Conservation (phyloP, 2,113 vertebrate genomes). For the Phylloscopus whistleri region DNA sequence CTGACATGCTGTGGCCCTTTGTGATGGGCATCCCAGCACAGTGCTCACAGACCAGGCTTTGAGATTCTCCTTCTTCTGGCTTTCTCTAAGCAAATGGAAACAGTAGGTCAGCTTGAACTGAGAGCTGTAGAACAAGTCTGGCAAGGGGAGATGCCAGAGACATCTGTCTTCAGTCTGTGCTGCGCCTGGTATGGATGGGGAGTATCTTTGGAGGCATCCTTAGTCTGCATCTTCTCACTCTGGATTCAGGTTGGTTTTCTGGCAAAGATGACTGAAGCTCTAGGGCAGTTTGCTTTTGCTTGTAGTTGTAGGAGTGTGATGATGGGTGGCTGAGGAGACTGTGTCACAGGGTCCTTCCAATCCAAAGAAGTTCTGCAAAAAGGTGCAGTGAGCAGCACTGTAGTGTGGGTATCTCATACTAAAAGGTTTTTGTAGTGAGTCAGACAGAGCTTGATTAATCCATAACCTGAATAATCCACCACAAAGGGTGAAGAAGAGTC, state of each 20-base stretch:
- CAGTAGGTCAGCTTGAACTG: neutral
- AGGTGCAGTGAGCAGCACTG: neutral
- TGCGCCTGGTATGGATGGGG: neutral
- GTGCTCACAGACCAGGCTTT: neutral
- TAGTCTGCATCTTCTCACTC: neutral
- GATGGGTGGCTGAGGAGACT: neutral
- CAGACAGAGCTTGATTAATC: neutral
- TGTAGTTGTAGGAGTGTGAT: neutral
- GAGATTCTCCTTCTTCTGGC: neutral
- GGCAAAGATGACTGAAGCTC: neutral
- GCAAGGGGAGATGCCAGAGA: neutral
- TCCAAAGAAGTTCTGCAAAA: neutral
- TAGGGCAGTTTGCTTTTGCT: accelerated
- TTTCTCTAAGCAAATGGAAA: neutral
- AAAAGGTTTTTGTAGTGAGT: neutral
- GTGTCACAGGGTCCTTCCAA: neutral
- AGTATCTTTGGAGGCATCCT: neutral
- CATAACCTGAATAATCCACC: neutral
- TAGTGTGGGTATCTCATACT: neutral
- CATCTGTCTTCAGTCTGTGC: neutral
- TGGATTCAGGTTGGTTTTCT: conserved; percentile 45
- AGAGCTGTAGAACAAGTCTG: conserved; percentile 20
- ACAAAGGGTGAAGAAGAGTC: neutral
- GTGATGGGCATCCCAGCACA: neutral
- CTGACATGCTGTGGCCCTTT: neutral